Evolutionary conservation across 2,888 invertebrate genomes (phyloP), one percentile per base, ranked within the genome.

Genomic region (Plagodis dolabraria): DNA sequence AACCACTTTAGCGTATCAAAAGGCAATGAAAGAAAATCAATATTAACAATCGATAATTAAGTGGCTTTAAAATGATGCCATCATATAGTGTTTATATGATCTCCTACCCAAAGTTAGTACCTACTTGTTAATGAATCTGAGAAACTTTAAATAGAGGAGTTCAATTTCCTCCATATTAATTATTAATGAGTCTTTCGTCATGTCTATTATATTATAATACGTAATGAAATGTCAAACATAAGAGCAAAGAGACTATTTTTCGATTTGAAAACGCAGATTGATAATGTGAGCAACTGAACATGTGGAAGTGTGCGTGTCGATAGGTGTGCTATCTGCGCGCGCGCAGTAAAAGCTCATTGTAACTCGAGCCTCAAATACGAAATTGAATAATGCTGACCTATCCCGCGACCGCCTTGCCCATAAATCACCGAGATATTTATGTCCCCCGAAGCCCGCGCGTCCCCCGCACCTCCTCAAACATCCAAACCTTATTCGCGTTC

Each of bases 301-400:
- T 22, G 22, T 22, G 22, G 22, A 22, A 79, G 79, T 75, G 77
- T 74, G 79, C 74, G 76, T 65, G 71, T 76, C 79, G 81, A 80
- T 82, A 80, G 84, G 73, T 74, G 74, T 77, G 79, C 84, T 89
- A 89, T 89, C 89, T 89, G 86, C 86, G 85, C 80, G 80, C 80
- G 82, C 86, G 82, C 85, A 84, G 89, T 92, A 89, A 92, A 89
- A 91, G 87, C 91, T 92, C 89, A 90, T 91, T 91, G 92, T 92
- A 91, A 92, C 86, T 80, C 83, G 89, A 92, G 86, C 83, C 85
- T 92, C 90, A 90, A 92, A 92, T 91, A 92, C 90, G 90, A 92
- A 92, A 92, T 92, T 92, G 92, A 92, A 92, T 92, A 92, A 92
- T 92, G 90, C 92, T 92, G 92, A 92, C 92, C 92, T 92, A 92